These are phyloP conservation scores for Phrynosoma platyrhinos DNA, from an alignment of 2,113 vertebrate genomes.

Conservation along the genomic window DNA sequence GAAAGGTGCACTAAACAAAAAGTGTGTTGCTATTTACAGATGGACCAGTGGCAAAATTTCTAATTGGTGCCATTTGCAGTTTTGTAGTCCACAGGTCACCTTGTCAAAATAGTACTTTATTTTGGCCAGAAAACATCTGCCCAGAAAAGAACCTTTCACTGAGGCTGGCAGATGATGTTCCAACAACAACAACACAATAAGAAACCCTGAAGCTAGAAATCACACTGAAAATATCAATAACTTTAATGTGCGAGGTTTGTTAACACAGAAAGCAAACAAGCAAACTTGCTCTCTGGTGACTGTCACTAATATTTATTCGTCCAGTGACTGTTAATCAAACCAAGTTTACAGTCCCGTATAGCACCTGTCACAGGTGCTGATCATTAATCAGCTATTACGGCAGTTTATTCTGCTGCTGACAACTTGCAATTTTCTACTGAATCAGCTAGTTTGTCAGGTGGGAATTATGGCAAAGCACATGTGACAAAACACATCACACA, in stretches of 20 bases:
- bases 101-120: slow-evolving; percentile 72
- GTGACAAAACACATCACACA: slow-evolving; percentile 99
- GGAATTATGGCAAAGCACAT: slow-evolving; percentile 96
- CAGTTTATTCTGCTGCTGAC: slow-evolving; percentile 98
- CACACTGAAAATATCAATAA: slow-evolving; percentile 83
- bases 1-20: background rate
- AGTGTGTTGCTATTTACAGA: slow-evolving; percentile 10
- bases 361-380: slow-evolving; percentile 98
- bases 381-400: slow-evolving; percentile 99
- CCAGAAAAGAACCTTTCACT: slow-evolving; percentile 59
- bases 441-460: slow-evolving; percentile 99
- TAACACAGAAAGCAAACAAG: slow-evolving; percentile 79
- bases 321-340: slow-evolving; percentile 88
- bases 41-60: slow-evolving; percentile 36
- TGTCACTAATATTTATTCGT: slow-evolving; percentile 87
- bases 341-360: slow-evolving; percentile 84
- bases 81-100: slow-evolving; percentile 69
- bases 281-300: slow-evolving; percentile 79
- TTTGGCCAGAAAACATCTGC: slow-evolving; percentile 68
- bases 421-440: slow-evolving; percentile 99
- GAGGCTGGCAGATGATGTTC: slow-evolving; percentile 73
- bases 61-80: slow-evolving; percentile 49
- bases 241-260: slow-evolving; percentile 78
- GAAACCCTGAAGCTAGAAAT: slow-evolving; percentile 43
- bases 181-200: slow-evolving; percentile 46